Evolutionary conservation across 2,797 vertebrate species (phyloP), one percentile per base, ranked within the genome.

Genomic region (Pseudochirops cupreus): DNA sequence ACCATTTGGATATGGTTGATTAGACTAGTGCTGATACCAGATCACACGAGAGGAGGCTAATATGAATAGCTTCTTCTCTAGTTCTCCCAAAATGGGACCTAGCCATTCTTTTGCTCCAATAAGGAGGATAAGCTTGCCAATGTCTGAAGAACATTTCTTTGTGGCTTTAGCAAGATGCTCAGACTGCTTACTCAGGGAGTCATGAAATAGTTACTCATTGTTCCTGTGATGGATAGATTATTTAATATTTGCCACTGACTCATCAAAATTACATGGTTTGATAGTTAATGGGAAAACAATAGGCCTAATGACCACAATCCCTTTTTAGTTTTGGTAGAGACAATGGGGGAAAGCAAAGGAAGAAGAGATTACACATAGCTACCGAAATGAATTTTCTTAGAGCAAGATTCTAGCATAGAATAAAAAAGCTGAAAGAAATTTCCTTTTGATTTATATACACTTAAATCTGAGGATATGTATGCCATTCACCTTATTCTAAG

Each of bases 201-300:
- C 18, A 56, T 56, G 24, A 82, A 90, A 18, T 62, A 58, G 14
- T 82, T 91, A 26, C 59, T 92, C 4, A 58, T 95, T 93, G 39
- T 96, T 95, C 91, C 90, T 54, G 54, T 57, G 58, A 58, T 89
- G 4, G 53, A 52, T 91, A 10, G 87, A 91, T 14, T 33, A 92
- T 92, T 92, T 91, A 94, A n/a, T 56, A 55, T 92, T 91, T 96
- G 59, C 33, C 62, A 96, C 3, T 94, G 87, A 94, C 52, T 94
- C 50, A 92, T 29, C 50, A 92, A 93, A 94, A 94, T 54, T 28
- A 52, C 24, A 11, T 57, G 28, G 92, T 82, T 59, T 59, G 56
- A 93, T 74, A 94, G 94, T 94, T 92, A 96, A 92, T 92, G 26
- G 95, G 94, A 93, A 58, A 82, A 56, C 39, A 89, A 16, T 62